phyloP scores from a whole-genome alignment of 2,888 invertebrate genomes.

The Drosophila eohydei region DNA sequence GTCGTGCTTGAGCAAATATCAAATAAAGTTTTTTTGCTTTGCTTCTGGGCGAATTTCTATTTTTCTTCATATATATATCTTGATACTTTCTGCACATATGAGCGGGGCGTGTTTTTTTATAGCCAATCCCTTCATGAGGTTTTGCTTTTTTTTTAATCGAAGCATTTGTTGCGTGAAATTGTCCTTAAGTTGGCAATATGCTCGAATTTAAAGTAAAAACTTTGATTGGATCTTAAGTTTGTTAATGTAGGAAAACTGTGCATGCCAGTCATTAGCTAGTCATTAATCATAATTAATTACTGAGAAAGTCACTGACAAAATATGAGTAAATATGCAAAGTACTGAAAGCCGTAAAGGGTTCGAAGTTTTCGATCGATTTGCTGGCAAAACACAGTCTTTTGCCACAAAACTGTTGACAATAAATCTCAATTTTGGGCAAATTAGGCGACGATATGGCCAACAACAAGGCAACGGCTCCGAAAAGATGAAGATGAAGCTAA shows the following conservation, averaged over 20 bases:
- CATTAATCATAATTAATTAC: slow-evolving; percentile 73
- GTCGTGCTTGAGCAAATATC: slow-evolving; percentile 75
- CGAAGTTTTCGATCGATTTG: slow-evolving; percentile 38
- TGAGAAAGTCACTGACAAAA: slow-evolving; percentile 29
- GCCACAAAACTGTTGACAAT: slow-evolving; percentile 45
- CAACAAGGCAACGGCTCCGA: slow-evolving; percentile 9
- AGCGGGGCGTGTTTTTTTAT: slow-evolving; percentile 56
- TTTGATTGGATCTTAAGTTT: slow-evolving; percentile 6
- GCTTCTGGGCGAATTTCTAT: slow-evolving; percentile 44
- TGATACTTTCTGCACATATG: slow-evolving; percentile 61
- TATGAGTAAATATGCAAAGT: slow-evolving; percentile 31
- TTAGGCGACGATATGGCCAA: slow-evolving; percentile 74
- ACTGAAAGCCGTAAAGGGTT: slow-evolving; percentile 35
- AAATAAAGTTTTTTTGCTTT: slow-evolving; percentile 65
- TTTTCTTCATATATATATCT: slow-evolving; percentile 15
- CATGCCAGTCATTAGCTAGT: slow-evolving; percentile 56
- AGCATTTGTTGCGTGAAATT: slow-evolving; percentile 80
- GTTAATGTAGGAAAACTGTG: slow-evolving; percentile 28
- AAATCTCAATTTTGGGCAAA: slow-evolving; percentile 79
- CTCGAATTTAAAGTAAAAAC: slow-evolving; percentile 63
- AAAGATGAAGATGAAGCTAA: slow-evolving; percentile 47
- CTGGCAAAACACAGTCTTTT: slow-evolving; percentile 32
- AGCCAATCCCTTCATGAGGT: slow-evolving; percentile 57
- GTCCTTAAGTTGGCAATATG: slow-evolving; percentile 72
- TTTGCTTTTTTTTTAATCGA: slow-evolving; percentile 68